Base-by-base conservation (phyloP, 2,888 invertebrate genomes). In the Calephelis perditalis region DNA sequence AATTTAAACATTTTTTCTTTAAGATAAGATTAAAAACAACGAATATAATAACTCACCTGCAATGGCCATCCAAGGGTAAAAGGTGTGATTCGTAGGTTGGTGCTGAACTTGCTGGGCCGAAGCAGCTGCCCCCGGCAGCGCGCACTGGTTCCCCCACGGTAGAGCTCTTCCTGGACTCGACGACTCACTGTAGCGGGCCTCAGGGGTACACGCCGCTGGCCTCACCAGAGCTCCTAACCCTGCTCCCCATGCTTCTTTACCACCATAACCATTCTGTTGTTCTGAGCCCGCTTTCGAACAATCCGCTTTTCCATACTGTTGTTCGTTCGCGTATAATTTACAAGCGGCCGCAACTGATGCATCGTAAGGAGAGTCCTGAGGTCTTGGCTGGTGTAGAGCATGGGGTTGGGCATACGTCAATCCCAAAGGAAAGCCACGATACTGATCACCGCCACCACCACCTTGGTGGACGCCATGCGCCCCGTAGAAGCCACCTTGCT, bases 11-110 rank as follows among this genome's bases (percentile, higher is more conserved):
- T 26, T 26, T 26, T 26, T 26, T 26, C 1, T 26, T 26, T 26
- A 26, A 26, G 1, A 26, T 26, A 26, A 26, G 2, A 26, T 26
- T 26, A 26, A 11, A 26, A 35, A 35, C 11, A 9, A 26, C 26
- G 26, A 46, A 36, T 15, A 36, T 36, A 35, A 37, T 45, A 11
- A 62, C 65, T 95, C 90, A 97, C 98, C 98, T 97, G 97, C 97
- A 93, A 98, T 97, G 91, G 97, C 97, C 98, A 98, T 98, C 98
- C 98, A 98, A 75, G 98, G 98, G 92, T 98, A 98, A 92, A 98
- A 98, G 81, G 97, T 97, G 93, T 97, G 97, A 90, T 95, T 96
- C 91, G 94, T 94, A 86, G 95, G 93, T 91, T 96, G 96, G 91
- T 97, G 97, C 89, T 97, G 96, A 72, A 96, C 95, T 81, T 95